Conservation (phyloP, 2,797 vertebrate species). For the Catharus ustulatus region DNA sequence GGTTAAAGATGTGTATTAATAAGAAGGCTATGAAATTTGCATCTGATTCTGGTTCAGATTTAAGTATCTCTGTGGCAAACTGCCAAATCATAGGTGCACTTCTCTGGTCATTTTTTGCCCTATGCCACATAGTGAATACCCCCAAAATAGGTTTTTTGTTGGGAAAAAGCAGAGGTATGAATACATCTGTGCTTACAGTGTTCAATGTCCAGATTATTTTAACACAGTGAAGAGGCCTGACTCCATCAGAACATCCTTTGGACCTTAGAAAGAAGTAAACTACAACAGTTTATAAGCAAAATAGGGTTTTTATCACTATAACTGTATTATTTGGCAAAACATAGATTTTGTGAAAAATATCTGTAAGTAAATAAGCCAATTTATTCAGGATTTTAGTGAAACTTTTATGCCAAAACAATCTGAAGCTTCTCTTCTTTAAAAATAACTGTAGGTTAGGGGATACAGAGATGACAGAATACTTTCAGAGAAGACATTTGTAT, state of each 20-base stretch:
- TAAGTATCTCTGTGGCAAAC: not conserved
- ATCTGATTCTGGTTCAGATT: not conserved
- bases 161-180: not conserved
- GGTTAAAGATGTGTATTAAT: not conserved
- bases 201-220: not conserved
- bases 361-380: not conserved
- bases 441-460: not conserved
- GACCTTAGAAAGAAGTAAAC: not conserved
- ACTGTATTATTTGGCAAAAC: not conserved
- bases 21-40: not conserved
- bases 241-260: not conserved
- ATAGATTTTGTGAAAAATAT: not conserved
- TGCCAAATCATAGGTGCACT: not conserved
- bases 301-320: not conserved
- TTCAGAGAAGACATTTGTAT: not conserved
- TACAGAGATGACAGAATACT: not conserved
- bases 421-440: not conserved
- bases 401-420: not conserved
- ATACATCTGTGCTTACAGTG: not conserved
- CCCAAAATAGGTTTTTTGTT: not conserved
- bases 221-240: not conserved
- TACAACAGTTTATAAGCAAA: not conserved
- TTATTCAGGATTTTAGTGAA: not conserved
- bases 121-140: fast-evolving
- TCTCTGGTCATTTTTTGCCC: not conserved